phyloP scores from a whole-genome alignment of 2,888 invertebrate species.

The Drosophila differens region DNA sequence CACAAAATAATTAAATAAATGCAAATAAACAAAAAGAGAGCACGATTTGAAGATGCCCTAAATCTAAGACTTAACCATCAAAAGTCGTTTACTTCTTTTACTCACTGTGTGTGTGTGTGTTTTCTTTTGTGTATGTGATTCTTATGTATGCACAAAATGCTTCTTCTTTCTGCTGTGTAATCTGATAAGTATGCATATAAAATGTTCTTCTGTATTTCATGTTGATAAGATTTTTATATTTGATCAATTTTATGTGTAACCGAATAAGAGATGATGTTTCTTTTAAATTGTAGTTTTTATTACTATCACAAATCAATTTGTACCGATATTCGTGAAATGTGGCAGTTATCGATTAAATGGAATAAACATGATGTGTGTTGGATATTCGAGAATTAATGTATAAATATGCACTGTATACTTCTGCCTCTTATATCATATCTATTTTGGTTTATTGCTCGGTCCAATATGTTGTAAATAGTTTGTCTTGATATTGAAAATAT shows the following conservation, averaged over 20 bases:
- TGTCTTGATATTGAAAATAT: no score
- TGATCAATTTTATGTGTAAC: not conserved
- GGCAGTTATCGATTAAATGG: not conserved
- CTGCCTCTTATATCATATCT: no score
- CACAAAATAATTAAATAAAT: slow-evolving; percentile 2
- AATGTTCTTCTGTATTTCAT: not conserved
- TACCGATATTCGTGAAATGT: not conserved
- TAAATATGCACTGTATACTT: no score
- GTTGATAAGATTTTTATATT: not conserved
- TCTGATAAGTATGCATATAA: not conserved
- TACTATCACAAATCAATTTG: not conserved
- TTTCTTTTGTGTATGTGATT: not conserved
- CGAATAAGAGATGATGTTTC: not conserved
- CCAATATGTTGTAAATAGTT: no score
- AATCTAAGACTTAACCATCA: not conserved
- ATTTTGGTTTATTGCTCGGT: no score
- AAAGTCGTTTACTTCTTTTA: not conserved
- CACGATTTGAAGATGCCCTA: not conserved
- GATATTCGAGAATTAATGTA: not conserved
- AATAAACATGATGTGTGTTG: not conserved
- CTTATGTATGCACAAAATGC: not conserved
- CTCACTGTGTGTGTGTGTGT: not conserved
- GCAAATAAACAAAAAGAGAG: not conserved
- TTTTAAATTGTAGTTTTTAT: not conserved
- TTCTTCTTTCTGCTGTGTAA: not conserved